phyloP scores from a whole-genome alignment of 2,888 invertebrate species.

The Baccha elongata region DNA sequence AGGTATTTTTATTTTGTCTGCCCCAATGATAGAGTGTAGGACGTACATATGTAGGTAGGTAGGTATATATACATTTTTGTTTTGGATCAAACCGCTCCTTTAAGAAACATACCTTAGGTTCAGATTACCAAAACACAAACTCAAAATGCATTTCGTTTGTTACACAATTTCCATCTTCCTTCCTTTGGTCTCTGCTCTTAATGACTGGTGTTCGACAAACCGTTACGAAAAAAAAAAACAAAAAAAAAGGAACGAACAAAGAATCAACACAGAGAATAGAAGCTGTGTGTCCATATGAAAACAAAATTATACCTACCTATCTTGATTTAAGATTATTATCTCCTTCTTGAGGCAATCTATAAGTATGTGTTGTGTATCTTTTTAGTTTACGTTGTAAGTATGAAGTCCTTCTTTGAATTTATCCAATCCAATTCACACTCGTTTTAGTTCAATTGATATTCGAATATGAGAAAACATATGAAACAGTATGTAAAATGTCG shows the following conservation, averaged over 20 bases:
- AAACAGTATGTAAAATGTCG: too few relatives aligned
- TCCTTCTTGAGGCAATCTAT: conserved; percentile 33
- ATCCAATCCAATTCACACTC: neutral
- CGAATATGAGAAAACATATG: neutral
- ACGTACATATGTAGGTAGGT: neutral
- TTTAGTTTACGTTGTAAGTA: too few relatives aligned
- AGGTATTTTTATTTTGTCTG: conserved; percentile 1
- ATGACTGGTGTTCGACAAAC: conserved; percentile 58
- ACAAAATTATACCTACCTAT: conserved; percentile 2
- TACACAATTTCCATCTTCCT: conserved; percentile 39
- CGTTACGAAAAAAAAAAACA: conserved; percentile 43
- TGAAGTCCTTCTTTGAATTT: neutral
- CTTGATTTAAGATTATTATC: conserved; percentile 55
- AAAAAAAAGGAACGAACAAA: conserved; percentile 17
- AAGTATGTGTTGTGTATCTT: conserved; percentile 8
- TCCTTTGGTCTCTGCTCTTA: conserved; percentile 3
- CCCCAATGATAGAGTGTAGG: conserved; percentile 24
- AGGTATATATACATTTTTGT: neutral
- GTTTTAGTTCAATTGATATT: neutral
- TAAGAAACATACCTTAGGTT: conserved; percentile 21
- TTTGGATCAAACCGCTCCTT: neutral
- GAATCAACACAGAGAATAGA: conserved; percentile 26
- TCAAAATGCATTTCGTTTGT: conserved; percentile 51
- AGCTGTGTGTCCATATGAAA: neutral
- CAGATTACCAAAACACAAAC: conserved; percentile 46